Conservation (phyloP, 2,797 vertebrate species). For the Anguilla marmorata region DNA sequence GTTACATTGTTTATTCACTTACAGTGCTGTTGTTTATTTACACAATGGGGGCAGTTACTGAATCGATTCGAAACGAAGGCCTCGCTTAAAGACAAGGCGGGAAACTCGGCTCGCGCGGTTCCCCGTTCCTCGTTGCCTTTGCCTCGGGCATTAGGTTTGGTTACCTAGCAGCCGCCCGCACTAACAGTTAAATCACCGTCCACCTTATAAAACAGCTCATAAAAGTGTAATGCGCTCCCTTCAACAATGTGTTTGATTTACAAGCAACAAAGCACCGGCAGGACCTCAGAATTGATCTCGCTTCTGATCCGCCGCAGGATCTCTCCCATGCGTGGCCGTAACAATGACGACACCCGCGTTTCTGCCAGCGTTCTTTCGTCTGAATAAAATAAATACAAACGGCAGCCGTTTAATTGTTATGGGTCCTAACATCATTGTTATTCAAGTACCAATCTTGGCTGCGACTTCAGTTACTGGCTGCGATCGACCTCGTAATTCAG, state of each 20-base stretch:
- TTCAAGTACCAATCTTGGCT: background rate
- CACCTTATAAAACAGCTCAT: background rate
- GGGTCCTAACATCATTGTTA: background rate
- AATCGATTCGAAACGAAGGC: background rate
- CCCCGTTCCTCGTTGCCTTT: background rate
- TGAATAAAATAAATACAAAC: background rate
- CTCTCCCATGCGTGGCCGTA: background rate
- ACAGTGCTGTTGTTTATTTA: background rate
- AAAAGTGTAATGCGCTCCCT: background rate
- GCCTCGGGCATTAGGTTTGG: background rate
- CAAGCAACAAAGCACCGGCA: background rate
- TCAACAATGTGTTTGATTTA: background rate
- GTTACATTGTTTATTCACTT: background rate
- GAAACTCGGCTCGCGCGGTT: too few species aligned
- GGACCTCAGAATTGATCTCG: background rate
- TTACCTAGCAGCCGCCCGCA: background rate
- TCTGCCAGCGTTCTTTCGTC: too few species aligned
- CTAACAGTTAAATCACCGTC: background rate
- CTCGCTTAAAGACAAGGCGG: background rate
- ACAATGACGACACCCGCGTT: too few species aligned
- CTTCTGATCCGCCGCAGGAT: background rate
- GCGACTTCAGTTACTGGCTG: background rate
- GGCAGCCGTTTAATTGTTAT: background rate
- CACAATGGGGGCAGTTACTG: background rate
- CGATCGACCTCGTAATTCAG: background rate